Percentiles rank a stretch among this genome's conserved stretches.
Conservation (phyloP, 2,888 invertebrate species). For the Podotricha telesiphe region DNA sequence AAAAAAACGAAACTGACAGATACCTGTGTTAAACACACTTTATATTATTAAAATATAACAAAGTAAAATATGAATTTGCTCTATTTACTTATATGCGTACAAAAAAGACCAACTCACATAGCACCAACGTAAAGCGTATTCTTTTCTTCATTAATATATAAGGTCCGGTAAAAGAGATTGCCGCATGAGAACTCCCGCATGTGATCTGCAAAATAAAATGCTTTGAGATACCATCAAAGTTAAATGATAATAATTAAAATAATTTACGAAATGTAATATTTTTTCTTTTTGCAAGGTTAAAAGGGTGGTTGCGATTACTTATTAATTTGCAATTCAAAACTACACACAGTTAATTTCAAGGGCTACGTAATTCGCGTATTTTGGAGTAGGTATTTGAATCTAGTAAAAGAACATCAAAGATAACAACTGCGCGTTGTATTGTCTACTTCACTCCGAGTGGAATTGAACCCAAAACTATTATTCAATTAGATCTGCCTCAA, state of each 20-base stretch:
- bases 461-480: too few relatives aligned
- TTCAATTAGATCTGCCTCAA: too few relatives aligned
- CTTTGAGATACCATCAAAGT: constrained; percentile 22
- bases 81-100: neutral
- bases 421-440: neutral
- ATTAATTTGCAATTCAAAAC: neutral
- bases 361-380: neutral
- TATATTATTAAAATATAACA: neutral
- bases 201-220: constrained; percentile 81
- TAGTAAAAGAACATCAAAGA: neutral
- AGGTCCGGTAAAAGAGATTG: constrained; percentile 84
- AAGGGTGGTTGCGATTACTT: neutral
- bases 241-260: neutral
- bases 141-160: constrained; percentile 83
- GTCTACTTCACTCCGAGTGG: neutral
- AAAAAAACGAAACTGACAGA: too few relatives aligned
- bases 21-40: too few relatives aligned
- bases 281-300: neutral
- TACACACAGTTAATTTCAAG: neutral
- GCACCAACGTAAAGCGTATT: constrained; percentile 86
- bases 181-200: constrained; percentile 85
- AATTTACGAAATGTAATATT: neutral
- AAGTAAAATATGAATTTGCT: too few relatives aligned
- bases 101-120: constrained; percentile 77
- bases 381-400: neutral